Conservation (phyloP, 1,140 invertebrate genomes). For the Caenorhabditis tropicalis region DNA sequence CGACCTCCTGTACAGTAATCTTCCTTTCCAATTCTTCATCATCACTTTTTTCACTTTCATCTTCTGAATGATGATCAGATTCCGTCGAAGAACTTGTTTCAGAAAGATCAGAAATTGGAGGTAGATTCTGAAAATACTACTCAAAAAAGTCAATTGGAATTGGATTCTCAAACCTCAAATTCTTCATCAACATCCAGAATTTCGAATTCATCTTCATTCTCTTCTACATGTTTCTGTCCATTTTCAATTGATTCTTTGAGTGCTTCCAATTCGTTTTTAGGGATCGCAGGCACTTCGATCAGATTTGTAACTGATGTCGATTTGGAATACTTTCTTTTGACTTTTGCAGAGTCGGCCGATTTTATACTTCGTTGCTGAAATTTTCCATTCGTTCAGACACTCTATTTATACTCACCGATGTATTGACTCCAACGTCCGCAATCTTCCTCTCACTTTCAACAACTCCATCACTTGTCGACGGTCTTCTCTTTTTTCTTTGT, state of each 20-base stretch:
- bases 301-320: constrained; percentile 14
- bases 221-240: background rate
- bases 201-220: background rate
- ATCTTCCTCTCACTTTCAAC: background rate
- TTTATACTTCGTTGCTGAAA: constrained; percentile 29
- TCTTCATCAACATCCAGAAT: constrained; percentile 27
- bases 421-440: constrained; percentile 36
- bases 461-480: background rate
- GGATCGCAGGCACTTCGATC: background rate
- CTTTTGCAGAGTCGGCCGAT: background rate
- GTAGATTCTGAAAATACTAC: background rate
- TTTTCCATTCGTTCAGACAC: background rate
- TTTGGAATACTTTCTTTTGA: constrained; percentile 2
- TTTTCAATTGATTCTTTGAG: constrained; percentile 21
- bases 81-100: background rate
- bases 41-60: background rate
- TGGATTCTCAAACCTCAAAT: background rate
- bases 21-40: background rate
- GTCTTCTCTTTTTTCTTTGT: constrained; percentile 4
- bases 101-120: constrained; percentile 7
- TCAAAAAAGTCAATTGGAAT: background rate
- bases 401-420: background rate
- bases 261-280: background rate
- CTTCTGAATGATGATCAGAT: background rate
- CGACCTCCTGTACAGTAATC: constrained; percentile 1